Conservation (phyloP, 2,113 vertebrate species). For the Conger conger region DNA sequence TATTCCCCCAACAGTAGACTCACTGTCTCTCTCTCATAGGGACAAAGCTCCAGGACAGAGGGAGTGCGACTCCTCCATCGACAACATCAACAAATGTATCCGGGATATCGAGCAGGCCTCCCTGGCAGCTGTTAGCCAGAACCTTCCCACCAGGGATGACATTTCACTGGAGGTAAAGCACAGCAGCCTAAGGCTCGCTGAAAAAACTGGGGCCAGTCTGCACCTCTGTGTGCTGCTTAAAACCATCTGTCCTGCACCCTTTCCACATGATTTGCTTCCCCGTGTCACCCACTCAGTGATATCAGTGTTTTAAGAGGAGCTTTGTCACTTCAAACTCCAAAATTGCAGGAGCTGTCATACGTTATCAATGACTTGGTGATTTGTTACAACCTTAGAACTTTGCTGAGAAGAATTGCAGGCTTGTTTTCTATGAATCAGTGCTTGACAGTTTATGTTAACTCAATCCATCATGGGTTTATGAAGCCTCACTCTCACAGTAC, state of each 20-base stretch:
- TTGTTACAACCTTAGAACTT: too few relatives aligned
- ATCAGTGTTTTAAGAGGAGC: background rate
- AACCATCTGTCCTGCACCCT: background rate
- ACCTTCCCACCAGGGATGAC: constrained; percentile 89
- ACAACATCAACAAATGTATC: constrained; percentile 94
- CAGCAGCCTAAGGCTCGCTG: background rate
- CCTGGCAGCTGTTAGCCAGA: constrained; percentile 88
- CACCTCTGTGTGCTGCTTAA: too few relatives aligned
- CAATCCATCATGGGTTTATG: too few relatives aligned
- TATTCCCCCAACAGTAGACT: background rate
- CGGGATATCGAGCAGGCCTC: constrained; percentile 97
- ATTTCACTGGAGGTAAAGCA: constrained; percentile 92
- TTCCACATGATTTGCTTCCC: background rate
- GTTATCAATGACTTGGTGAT: too few relatives aligned
- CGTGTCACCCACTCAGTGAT: background rate
- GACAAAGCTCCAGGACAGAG: constrained; percentile 97
- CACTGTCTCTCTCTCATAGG: constrained; percentile 57
- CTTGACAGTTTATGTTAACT: too few relatives aligned
- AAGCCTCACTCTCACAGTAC: too few relatives aligned
- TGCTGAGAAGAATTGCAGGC: too few relatives aligned
- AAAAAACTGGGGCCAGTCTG: background rate
- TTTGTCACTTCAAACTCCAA: background rate
- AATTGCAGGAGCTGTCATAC: background rate
- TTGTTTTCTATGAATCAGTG: too few relatives aligned
- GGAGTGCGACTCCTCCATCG: constrained; percentile 94